These are phyloP conservation scores for Aphelocoma californica DNA, from an alignment of 2,797 vertebrate species.

Conservation along the genomic window DNA sequence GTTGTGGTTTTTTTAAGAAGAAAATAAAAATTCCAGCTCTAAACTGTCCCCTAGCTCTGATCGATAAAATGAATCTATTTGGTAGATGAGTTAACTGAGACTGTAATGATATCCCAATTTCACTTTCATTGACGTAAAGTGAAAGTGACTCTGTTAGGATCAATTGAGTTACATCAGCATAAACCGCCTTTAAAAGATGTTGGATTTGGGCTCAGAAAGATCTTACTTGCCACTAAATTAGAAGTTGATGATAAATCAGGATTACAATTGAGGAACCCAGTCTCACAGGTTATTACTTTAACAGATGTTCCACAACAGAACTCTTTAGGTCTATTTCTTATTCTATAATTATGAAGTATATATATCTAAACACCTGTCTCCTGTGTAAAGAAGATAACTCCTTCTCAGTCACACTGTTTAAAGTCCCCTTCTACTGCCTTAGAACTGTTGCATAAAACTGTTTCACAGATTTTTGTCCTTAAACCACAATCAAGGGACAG, in stretches of 20 bases:
- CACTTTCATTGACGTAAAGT: background rate
- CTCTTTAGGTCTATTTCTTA: background rate
- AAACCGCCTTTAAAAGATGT: background rate
- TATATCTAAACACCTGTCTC: background rate
- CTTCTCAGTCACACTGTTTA: background rate
- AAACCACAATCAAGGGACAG: background rate
- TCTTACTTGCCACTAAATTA: background rate
- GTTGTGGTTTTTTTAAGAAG: background rate
- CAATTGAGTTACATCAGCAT: background rate
- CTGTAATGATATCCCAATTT: background rate
- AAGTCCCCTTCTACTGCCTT: background rate
- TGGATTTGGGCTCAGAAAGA: background rate
- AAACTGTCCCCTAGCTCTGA: background rate
- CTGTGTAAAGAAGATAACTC: background rate
- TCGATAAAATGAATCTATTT: background rate
- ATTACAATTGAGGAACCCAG: background rate
- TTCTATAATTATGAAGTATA: background rate
- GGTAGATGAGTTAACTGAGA: background rate
- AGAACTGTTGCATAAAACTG: background rate
- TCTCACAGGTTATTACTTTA: background rate
- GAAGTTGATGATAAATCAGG: background rate
- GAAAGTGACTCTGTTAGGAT: slow-evolving; percentile 29
- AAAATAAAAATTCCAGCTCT: background rate
- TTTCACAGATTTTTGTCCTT: background rate
- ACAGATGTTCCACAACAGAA: background rate